phyloP scores from a whole-genome alignment of 2,113 vertebrate species.

The Oryzias woworae region DNA sequence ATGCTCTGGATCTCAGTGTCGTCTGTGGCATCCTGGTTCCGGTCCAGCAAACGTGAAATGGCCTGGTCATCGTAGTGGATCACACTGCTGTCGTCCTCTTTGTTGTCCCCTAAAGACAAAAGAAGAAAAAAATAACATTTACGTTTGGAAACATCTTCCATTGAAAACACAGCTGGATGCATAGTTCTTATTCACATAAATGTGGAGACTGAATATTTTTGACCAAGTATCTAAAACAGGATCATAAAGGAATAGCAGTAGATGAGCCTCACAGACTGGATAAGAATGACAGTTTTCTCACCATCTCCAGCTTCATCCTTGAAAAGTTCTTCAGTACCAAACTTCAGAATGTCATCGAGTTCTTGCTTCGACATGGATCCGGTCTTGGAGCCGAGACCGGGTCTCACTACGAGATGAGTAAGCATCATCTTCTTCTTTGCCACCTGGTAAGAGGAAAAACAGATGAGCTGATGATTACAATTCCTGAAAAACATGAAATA shows the following conservation, averaged over 20 bases:
- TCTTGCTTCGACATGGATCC: constrained; percentile 99
- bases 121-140: background rate
- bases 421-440: constrained; percentile 99
- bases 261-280: too few relatives aligned
- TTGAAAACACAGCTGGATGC: background rate
- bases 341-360: constrained; percentile 97
- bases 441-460: constrained; percentile 69
- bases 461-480: constrained; percentile 1
- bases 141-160: background rate
- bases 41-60: constrained; percentile 89
- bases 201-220: background rate
- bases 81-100: constrained; percentile 96
- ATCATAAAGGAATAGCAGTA: background rate
- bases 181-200: background rate
- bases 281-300: constrained; percentile 45
- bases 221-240: background rate
- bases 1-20: constrained; percentile 98
- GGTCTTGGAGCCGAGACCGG: constrained; percentile 94
- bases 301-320: constrained; percentile 92
- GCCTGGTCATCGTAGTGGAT: constrained; percentile 98
- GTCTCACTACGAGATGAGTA: constrained; percentile 95
- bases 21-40: constrained; percentile 93
- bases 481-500: too few relatives aligned
- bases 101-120: constrained; percentile 83
- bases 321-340: constrained; percentile 96